A percentile compares a stretch with the other conserved stretches of the same genome.
Conservation (phyloP, 1,140 invertebrate species). For the Proctacanthus coquilletti region DNA sequence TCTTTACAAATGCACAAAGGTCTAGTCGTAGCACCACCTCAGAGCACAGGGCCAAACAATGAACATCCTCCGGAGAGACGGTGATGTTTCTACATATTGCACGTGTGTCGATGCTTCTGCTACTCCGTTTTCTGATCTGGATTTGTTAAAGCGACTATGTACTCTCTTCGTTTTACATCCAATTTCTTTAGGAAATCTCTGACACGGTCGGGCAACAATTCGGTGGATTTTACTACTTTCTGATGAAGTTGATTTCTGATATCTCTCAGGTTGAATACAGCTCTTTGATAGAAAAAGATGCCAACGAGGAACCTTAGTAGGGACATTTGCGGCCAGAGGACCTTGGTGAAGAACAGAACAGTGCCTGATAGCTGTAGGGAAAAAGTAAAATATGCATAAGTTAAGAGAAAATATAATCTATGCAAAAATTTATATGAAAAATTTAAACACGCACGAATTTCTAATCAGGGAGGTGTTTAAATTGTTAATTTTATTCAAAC, state of each 20-base stretch:
- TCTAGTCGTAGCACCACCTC: too few species aligned
- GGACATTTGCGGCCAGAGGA: conserved; percentile 87
- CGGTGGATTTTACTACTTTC: neutral
- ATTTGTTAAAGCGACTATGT: neutral
- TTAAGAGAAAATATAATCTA: neutral
- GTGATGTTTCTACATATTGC: too few species aligned
- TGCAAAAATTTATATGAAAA: too few species aligned
- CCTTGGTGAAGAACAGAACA: conserved; percentile 61
- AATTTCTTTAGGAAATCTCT: neutral
- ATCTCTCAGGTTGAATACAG: neutral
- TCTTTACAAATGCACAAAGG: too few species aligned
- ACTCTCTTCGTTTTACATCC: neutral
- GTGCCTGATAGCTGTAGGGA: conserved; percentile 45
- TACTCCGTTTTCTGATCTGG: too few species aligned
- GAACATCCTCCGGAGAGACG: too few species aligned
- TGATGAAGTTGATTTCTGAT: neutral
- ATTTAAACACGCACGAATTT: too few species aligned
- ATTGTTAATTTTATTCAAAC: conserved; percentile 2
- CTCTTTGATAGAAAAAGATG: conserved; percentile 70
- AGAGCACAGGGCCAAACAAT: too few species aligned
- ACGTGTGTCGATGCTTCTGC: too few species aligned
- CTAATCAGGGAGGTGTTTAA: neutral
- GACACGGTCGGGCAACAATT: neutral
- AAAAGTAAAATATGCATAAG: conserved; percentile 2
- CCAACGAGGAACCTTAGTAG: conserved; percentile 78